Conservation (phyloP, 2,797 vertebrate species). For the Pipistrellus pipistrellus region DNA sequence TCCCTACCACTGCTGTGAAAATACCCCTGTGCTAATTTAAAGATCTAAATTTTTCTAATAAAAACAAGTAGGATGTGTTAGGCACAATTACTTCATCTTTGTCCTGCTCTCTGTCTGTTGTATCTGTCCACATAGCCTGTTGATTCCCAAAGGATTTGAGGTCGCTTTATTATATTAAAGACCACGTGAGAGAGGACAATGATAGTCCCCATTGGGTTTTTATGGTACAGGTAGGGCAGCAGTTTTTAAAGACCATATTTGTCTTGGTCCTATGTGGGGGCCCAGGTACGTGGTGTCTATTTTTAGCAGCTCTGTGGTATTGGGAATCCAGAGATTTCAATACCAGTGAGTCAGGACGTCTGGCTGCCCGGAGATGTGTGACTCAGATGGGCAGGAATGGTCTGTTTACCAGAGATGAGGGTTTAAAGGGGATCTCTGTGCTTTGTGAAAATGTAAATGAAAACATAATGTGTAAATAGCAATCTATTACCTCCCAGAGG, state of each 20-base stretch:
- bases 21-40: slow-evolving; percentile 25
- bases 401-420: slow-evolving; percentile 82
- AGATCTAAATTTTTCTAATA: slow-evolving; percentile 58
- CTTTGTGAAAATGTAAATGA: slow-evolving; percentile 80
- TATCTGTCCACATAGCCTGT: neutral
- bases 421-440: slow-evolving; percentile 82
- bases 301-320: slow-evolving; percentile 85
- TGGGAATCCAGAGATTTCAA: slow-evolving; percentile 86
- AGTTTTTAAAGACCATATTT: slow-evolving; percentile 76
- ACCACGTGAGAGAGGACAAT: neutral
- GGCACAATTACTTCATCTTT: slow-evolving; percentile 7
- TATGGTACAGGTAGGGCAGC: slow-evolving; percentile 60
- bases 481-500: slow-evolving; percentile 79
- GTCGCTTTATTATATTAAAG: neutral
- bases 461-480: slow-evolving; percentile 84
- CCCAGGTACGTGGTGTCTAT: slow-evolving; percentile 81
- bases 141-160: neutral
- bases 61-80: slow-evolving; percentile 23
- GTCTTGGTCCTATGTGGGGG: slow-evolving; percentile 74
- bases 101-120: neutral
- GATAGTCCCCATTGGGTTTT: slow-evolving; percentile 51
- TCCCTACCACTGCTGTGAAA: slow-evolving; percentile 46
- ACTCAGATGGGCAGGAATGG: slow-evolving; percentile 88
- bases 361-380: slow-evolving; percentile 86
- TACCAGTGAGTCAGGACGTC: slow-evolving; percentile 88